phyloP scores from a whole-genome alignment of 2,113 vertebrate species.

The Leptosomus discolor region DNA sequence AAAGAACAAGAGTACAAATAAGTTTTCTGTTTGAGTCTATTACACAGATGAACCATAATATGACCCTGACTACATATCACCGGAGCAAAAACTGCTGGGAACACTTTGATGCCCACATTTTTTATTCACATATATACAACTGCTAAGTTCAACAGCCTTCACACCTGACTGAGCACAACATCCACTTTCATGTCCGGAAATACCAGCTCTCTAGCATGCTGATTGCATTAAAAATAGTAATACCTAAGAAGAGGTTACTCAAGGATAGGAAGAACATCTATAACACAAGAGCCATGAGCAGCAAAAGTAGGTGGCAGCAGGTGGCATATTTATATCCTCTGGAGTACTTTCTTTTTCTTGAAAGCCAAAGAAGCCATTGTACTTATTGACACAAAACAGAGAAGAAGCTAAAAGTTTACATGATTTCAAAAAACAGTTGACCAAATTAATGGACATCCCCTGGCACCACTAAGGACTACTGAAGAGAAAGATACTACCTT shows the following conservation, averaged over 20 bases:
- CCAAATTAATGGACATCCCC: not conserved
- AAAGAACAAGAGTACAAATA: not conserved
- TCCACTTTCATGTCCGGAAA: not conserved
- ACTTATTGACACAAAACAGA: not conserved
- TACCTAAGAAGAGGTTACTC: not conserved
- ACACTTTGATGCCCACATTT: not conserved
- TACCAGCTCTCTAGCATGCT: not conserved
- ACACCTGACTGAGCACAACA: not conserved
- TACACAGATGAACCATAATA: not conserved
- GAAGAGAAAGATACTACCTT: not conserved
- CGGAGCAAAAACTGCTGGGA: not conserved
- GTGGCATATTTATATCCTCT: not conserved
- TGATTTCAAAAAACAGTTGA: not conserved
- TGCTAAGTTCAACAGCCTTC: not conserved
- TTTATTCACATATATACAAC: not conserved
- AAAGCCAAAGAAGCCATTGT: not conserved
- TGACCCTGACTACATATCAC: not conserved
- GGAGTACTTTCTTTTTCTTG: not conserved
- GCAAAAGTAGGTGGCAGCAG: not conserved
- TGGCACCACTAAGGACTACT: fast-evolving
- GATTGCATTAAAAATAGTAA: not conserved
- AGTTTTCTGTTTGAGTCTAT: not conserved
- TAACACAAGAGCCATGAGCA: not conserved
- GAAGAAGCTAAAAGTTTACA: not conserved
- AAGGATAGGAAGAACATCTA: not conserved